Conservation (phyloP, 2,888 invertebrate species). For the Diadromus collaris region DNA sequence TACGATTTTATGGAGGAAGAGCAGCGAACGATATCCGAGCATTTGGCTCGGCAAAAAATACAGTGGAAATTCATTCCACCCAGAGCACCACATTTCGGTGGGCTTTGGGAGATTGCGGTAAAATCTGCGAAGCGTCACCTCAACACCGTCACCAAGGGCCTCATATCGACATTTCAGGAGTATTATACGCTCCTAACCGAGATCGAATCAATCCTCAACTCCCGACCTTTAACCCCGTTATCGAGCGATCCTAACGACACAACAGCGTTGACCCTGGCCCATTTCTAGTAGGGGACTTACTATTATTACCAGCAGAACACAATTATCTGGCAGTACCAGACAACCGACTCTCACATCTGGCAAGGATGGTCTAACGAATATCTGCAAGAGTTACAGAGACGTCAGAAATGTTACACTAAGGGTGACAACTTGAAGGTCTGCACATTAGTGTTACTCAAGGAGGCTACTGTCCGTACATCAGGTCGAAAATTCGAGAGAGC, state of each 20-base stretch:
- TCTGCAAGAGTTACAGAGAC: conserved; percentile 55
- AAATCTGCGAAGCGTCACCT: conserved; percentile 9
- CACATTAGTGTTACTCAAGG: conserved; percentile 70
- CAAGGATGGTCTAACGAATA: conserved; percentile 58
- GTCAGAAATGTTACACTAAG: conserved; percentile 46
- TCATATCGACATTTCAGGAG: conserved; percentile 41
- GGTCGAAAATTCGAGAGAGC: conserved; percentile 55
- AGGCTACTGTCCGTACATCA: conserved; percentile 68
- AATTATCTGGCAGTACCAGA: conserved; percentile 38
- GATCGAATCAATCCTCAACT: conserved; percentile 53
- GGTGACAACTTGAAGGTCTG: conserved; percentile 62
- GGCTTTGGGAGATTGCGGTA: conserved; percentile 29
- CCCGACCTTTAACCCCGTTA: conserved; percentile 23
- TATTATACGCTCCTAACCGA: conserved; percentile 60
- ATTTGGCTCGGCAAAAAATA: conserved; percentile 8
- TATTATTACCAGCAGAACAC: conserved; percentile 36
- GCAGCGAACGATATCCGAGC: conserved; percentile 6
- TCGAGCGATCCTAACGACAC: conserved; percentile 35
- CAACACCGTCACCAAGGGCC: conserved; percentile 16
- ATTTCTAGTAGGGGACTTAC: conserved; percentile 52
- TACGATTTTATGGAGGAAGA: conserved; percentile 36
- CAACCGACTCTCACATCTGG: conserved; percentile 59
- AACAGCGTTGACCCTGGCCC: conserved; percentile 35
- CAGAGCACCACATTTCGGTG: conserved; percentile 35
- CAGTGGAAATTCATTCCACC: conserved; percentile 43